phyloP scores from a whole-genome alignment of 2,113 vertebrate species.

The Plecturocebus donacophilus region DNA sequence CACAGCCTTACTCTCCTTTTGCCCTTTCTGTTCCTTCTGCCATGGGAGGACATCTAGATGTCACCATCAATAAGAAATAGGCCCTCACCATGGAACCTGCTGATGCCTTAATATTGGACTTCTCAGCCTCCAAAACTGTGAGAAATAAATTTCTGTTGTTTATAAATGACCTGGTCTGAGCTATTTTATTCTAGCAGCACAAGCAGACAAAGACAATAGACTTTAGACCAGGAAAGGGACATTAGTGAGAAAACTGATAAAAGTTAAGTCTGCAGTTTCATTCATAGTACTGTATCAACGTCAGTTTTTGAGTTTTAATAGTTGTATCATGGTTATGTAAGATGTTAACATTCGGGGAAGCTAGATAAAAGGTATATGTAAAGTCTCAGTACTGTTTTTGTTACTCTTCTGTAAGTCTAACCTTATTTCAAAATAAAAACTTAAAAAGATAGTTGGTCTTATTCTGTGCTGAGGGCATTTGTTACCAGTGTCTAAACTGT shows the following conservation, averaged over 20 bases:
- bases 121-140: background rate
- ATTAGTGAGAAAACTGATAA: background rate
- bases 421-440: background rate
- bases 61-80: background rate
- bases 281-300: background rate
- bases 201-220: background rate
- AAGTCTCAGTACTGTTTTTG: background rate
- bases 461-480: background rate
- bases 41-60: background rate
- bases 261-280: background rate
- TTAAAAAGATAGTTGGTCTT: background rate
- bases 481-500: background rate
- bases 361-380: background rate
- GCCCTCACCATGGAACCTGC: background rate
- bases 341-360: background rate
- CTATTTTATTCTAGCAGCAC: background rate
- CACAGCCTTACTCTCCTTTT: background rate
- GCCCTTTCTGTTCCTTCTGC: background rate
- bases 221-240: background rate
- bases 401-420: background rate
- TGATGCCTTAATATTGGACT: background rate
- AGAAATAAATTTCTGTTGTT: background rate
- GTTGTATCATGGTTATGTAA: background rate
- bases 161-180: background rate
- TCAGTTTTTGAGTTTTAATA: background rate